phyloP scores from a whole-genome alignment of 2,888 invertebrate genomes.

The Philereme transversata region DNA sequence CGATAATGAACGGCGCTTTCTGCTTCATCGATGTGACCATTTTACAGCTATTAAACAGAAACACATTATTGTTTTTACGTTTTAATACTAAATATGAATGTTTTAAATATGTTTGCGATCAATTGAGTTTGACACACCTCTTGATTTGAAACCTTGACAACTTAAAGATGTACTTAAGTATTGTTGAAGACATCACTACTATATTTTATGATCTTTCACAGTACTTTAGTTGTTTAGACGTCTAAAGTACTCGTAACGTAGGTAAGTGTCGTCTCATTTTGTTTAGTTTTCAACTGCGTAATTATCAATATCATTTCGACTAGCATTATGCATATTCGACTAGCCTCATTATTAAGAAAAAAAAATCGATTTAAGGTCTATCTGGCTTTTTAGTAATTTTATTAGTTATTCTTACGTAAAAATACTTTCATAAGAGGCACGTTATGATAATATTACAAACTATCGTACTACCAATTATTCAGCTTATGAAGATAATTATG shows the following conservation, averaged over 20 bases:
- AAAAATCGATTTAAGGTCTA: too few species aligned
- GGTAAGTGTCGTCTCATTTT: too few species aligned
- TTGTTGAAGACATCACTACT: too few species aligned
- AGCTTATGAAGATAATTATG: slow-evolving; percentile 1
- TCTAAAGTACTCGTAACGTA: too few species aligned
- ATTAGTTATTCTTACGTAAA: background rate
- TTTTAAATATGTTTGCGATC: background rate
- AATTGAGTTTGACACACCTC: background rate
- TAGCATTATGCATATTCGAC: too few species aligned
- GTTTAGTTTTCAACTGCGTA: too few species aligned
- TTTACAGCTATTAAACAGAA: background rate
- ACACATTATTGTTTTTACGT: slow-evolving; percentile 6
- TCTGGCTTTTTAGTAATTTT: too few species aligned
- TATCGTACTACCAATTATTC: background rate
- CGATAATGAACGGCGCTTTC: slow-evolving; percentile 27
- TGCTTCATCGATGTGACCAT: slow-evolving; percentile 1
- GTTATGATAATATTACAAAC: background rate
- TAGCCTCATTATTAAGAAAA: too few species aligned
- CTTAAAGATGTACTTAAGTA: too few species aligned
- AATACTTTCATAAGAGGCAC: background rate
- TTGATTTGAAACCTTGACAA: background rate
- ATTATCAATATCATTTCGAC: too few species aligned
- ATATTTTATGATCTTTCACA: too few species aligned
- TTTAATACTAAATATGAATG: background rate
- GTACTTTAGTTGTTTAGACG: too few species aligned